Evolutionary conservation across 2,888 invertebrate genomes (phyloP).

Genomic region (Eupsilia transversa): DNA sequence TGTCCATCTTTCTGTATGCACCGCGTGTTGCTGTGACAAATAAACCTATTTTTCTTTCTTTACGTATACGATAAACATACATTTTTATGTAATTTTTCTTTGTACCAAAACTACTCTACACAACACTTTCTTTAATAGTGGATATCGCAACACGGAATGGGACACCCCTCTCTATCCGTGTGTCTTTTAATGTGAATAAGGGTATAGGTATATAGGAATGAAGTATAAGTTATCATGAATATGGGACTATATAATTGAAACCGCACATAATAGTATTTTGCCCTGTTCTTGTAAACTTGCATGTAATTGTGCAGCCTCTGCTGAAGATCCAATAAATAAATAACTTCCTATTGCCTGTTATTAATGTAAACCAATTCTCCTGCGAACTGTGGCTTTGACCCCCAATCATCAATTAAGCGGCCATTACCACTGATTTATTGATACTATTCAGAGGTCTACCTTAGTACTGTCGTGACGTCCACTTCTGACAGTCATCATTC

Average conservation of each 20-base stretch:
- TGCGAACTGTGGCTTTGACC: conserved; percentile 6
- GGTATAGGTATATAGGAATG: too few relatives aligned
- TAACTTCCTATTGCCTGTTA: not conserved
- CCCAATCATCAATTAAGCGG: conserved; percentile 2
- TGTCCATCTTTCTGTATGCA: too few relatives aligned
- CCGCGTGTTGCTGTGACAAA: too few relatives aligned
- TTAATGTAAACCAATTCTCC: not conserved
- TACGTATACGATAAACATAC: too few relatives aligned
- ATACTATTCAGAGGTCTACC: not conserved
- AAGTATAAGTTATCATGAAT: not conserved
- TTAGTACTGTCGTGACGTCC: not conserved
- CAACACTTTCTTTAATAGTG: too few relatives aligned
- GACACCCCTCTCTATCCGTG: not conserved
- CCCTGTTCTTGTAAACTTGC: not conserved
- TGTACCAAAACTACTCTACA: too few relatives aligned
- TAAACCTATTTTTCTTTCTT: too few relatives aligned
- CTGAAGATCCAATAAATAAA: not conserved
- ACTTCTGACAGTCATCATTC: not conserved
- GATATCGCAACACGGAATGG: not conserved
- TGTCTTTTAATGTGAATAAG: not conserved
- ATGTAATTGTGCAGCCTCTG: not conserved
- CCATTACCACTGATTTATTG: not conserved
- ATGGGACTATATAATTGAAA: not conserved
- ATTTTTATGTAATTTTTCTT: too few relatives aligned
- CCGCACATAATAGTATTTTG: not conserved